These are phyloP conservation scores for Aurelia sp. DNA, from an alignment of 30 jellyfish, hydroid and myxozoan species.

Conservation along the genomic window DNA sequence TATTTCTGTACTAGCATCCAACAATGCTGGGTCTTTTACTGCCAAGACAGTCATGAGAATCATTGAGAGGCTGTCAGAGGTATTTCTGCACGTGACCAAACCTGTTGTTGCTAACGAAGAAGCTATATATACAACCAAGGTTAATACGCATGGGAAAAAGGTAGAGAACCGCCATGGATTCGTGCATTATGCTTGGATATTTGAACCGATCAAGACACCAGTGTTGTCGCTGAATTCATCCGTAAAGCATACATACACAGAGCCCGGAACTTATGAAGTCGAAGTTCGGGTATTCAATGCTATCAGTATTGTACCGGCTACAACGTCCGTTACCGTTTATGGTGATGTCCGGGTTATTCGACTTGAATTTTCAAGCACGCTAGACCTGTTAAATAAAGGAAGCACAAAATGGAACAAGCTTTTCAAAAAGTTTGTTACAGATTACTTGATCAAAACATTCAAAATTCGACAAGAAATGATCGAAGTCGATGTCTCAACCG, in stretches of 20 bases:
- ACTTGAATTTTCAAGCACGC: constrained; percentile 64
- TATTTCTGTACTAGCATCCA: constrained; percentile 73
- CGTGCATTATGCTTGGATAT: constrained; percentile 80
- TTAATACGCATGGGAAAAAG: constrained; percentile 26
- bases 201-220: constrained; percentile 73
- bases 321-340: constrained; percentile 58
- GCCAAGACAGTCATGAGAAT: constrained; percentile 64
- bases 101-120: constrained; percentile 65
- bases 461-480: constrained; percentile 56
- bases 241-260: constrained; percentile 46
- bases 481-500: constrained; percentile 47
- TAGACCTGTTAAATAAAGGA: constrained; percentile 63
- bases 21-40: constrained; percentile 67
- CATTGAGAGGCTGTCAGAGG: constrained; percentile 71
- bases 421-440: constrained; percentile 8
- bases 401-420: constrained; percentile 42
- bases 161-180: constrained; percentile 65
- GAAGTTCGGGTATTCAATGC: constrained; percentile 79
- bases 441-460: constrained; percentile 48
- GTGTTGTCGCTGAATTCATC: constrained; percentile 59
- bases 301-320: constrained; percentile 57
- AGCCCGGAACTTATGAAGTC: constrained; percentile 75
- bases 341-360: constrained; percentile 65
- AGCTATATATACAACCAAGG: constrained; percentile 49
- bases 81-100: constrained; percentile 35